Evolutionary conservation across 2,888 invertebrate species (phyloP).

Genomic region (Enchytraeus crypticus): DNA sequence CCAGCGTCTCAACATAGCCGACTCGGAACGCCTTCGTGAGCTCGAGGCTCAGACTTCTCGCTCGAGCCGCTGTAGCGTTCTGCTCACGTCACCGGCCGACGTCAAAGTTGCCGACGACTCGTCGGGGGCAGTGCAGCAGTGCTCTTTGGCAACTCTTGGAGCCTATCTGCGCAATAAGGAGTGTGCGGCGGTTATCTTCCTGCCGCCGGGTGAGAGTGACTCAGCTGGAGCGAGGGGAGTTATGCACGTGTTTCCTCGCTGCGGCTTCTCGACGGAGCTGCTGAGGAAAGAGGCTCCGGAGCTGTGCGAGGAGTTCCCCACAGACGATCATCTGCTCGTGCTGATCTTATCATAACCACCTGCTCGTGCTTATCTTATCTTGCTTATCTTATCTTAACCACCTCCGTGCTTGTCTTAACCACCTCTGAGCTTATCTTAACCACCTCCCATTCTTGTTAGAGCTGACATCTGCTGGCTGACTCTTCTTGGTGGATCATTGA

Average conservation of each 20-base stretch:
- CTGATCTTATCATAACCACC: too few species aligned
- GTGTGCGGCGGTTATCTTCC: conserved; percentile 91
- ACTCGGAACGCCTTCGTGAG: conserved; percentile 76
- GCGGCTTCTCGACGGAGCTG: conserved; percentile 83
- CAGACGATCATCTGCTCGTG: conserved; percentile 70
- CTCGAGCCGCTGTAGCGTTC: conserved; percentile 73
- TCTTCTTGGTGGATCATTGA: too few species aligned
- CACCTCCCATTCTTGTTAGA: too few species aligned
- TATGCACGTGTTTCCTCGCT: conserved; percentile 91
- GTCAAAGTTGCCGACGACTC: conserved; percentile 42
- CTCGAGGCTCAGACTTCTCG: conserved; percentile 79
- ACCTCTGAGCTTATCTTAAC: too few species aligned
- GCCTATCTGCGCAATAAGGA: conserved; percentile 96
- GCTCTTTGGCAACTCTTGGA: conserved; percentile 80
- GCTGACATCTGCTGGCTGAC: too few species aligned
- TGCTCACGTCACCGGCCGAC: conserved; percentile 76
- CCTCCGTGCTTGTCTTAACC: too few species aligned
- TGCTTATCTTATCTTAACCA: too few species aligned
- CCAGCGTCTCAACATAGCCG: conserved; percentile 82
- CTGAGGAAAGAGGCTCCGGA: conserved; percentile 81
- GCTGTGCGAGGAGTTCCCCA: conserved; percentile 72
- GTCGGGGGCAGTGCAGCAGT: conserved; percentile 31
- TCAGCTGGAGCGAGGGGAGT: conserved; percentile 67
- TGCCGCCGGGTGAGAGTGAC: conserved; percentile 50
- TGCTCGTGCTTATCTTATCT: too few species aligned